Percentiles rank a stretch among this genome's conserved stretches.
phyloP scores from a whole-genome alignment of 2,113 vertebrate genomes.

The Corythornis cristatus region DNA sequence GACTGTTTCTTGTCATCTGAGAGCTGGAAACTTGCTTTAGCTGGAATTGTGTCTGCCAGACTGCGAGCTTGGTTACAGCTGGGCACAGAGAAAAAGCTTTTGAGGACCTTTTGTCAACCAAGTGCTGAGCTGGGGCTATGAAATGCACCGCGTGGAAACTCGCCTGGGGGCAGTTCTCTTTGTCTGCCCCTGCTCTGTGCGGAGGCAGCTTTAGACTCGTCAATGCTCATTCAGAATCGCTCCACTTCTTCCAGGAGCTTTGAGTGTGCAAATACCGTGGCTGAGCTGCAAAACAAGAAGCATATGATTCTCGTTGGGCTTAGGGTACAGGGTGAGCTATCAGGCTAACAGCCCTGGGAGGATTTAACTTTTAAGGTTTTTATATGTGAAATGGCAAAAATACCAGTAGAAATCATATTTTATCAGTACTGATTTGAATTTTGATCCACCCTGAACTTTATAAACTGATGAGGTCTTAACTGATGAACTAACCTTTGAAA shows the following conservation, averaged over 20 bases:
- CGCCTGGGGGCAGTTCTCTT: not conserved
- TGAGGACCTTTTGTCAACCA: not conserved
- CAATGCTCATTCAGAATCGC: not conserved
- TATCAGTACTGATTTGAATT: not conserved
- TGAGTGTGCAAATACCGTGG: not conserved
- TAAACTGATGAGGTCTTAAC: not conserved
- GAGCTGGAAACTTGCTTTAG: conserved; percentile 5
- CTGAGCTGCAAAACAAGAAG: not conserved
- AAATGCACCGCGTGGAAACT: not conserved
- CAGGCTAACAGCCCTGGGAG: not conserved
- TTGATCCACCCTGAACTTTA: not conserved
- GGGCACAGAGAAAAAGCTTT: not conserved
- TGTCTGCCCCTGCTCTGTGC: not conserved
- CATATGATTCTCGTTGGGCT: not conserved
- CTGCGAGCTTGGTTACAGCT: not conserved
- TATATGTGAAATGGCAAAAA: not conserved
- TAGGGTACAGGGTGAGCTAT: not conserved
- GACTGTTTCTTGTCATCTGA: not conserved
- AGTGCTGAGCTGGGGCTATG: not conserved
- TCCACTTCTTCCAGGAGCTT: not conserved
- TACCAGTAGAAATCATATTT: not conserved
- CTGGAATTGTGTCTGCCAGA: not conserved
- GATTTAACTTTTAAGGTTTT: not conserved
- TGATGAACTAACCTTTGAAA: not conserved
- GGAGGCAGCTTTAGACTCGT: not conserved